phyloP scores from a whole-genome alignment of 1,140 invertebrate species.

The Campoletis sonorensis region DNA sequence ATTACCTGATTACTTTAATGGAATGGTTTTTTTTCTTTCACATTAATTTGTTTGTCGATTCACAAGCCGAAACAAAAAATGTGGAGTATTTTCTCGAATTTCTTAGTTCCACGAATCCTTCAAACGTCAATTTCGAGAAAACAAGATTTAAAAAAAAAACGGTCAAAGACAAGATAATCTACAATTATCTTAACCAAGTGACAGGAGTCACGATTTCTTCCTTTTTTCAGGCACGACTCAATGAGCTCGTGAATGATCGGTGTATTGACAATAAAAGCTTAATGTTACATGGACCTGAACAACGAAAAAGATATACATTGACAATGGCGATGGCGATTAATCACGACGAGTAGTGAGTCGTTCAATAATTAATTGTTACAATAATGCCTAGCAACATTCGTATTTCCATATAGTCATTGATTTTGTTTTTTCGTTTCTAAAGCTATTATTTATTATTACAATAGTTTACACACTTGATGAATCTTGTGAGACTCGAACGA shows the following conservation, averaged over 20 bases:
- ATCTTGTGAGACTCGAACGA: neutral
- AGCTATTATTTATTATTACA: neutral
- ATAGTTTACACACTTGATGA: conserved; percentile 1
- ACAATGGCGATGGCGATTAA: conserved; percentile 3
- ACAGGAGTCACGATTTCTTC: neutral
- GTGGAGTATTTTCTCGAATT: no score
- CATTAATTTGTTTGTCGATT: no score
- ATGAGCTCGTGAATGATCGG: neutral
- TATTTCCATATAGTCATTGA: conserved; percentile 8
- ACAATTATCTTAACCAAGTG: neutral
- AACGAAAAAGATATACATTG: neutral
- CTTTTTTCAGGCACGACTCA: neutral
- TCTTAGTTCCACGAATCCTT: no score
- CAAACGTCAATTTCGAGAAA: no score
- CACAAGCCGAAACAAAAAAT: no score
- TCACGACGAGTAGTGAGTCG: neutral
- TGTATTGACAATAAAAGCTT: neutral
- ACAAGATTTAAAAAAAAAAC: no score
- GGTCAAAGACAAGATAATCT: neutral
- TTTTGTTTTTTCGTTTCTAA: neutral
- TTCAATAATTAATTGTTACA: conserved; percentile 1
- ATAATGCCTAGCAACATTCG: neutral
- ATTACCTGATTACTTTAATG: no score
- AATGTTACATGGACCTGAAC: neutral
- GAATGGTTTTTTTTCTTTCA: no score